These are phyloP conservation scores for Aleiodes testaceus DNA, from an alignment of 2,888 invertebrate genomes.

Conservation along the genomic window DNA sequence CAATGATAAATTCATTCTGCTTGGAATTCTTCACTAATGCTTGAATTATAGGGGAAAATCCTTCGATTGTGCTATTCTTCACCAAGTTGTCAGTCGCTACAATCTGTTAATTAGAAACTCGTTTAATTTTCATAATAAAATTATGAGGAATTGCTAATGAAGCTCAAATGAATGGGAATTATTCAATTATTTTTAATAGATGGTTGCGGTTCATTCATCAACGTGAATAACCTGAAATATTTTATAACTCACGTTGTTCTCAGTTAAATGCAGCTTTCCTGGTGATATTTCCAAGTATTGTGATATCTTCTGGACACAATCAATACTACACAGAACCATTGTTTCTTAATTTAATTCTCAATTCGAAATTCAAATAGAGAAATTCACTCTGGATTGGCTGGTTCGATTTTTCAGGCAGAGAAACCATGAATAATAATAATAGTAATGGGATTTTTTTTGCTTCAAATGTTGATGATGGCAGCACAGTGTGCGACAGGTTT, in stretches of 20 bases:
- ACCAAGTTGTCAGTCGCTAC: slow-evolving; percentile 55
- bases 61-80: slow-evolving; percentile 59
- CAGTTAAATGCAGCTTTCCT: slow-evolving; percentile 59
- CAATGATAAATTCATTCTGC: slow-evolving; percentile 55
- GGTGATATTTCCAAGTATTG: slow-evolving; percentile 62
- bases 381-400: no score
- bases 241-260: slow-evolving; percentile 62
- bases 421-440: background rate
- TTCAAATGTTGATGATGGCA: slow-evolving; percentile 20
- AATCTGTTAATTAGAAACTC: slow-evolving; percentile 53
- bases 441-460: background rate
- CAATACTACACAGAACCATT: slow-evolving; percentile 67
- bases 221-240: slow-evolving; percentile 9
- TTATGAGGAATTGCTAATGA: background rate
- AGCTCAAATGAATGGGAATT: background rate
- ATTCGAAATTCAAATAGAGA: no score
- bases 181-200: background rate
- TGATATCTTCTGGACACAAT: slow-evolving; percentile 65
- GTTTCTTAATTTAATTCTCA: background rate
- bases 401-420: no score
- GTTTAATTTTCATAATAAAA: background rate
- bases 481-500: slow-evolving; percentile 18
- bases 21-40: slow-evolving; percentile 60
- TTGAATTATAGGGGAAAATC: slow-evolving; percentile 67
- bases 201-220: no score